These are phyloP conservation scores for Cheilosia pagana DNA, from an alignment of 2,888 invertebrate species.

Conservation along the genomic window DNA sequence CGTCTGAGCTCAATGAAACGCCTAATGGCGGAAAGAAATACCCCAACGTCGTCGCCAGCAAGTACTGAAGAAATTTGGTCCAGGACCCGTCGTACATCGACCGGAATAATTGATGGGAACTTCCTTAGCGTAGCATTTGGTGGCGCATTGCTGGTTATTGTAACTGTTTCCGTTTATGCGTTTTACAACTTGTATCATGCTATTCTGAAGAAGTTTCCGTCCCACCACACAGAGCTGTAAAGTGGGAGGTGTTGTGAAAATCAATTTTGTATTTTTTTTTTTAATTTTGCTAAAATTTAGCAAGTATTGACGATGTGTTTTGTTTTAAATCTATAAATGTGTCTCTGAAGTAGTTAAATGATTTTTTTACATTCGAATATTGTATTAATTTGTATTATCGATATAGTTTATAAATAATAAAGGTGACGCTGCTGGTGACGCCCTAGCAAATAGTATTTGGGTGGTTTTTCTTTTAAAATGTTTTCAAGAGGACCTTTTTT, in stretches of 20 bases:
- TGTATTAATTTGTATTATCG: slow-evolving; percentile 47
- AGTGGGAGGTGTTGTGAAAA: slow-evolving; percentile 37
- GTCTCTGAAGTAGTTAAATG: slow-evolving; percentile 23
- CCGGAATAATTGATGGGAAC: slow-evolving; percentile 90
- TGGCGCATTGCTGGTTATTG: slow-evolving; percentile 89
- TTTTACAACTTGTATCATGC: slow-evolving; percentile 93
- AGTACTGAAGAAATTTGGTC: slow-evolving; percentile 83
- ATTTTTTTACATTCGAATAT: slow-evolving; percentile 50
- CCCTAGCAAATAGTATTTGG: background rate
- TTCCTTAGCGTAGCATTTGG: slow-evolving; percentile 93
- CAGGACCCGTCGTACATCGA: slow-evolving; percentile 81
- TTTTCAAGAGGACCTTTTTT: background rate
- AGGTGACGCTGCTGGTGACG: slow-evolving; percentile 1
- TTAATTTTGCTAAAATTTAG: slow-evolving; percentile 59
- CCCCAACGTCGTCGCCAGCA: slow-evolving; percentile 82
- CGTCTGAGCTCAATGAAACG: slow-evolving; percentile 91
- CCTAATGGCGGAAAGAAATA: slow-evolving; percentile 89
- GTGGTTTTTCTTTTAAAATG: background rate
- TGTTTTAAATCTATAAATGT: slow-evolving; percentile 16
- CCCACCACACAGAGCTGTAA: slow-evolving; percentile 92
- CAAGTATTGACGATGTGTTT: slow-evolving; percentile 20
- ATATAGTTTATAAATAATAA: slow-evolving; percentile 32
- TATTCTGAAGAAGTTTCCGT: slow-evolving; percentile 92
- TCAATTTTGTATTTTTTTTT: slow-evolving; percentile 24
- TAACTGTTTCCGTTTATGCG: slow-evolving; percentile 92